Evolutionary conservation across 2,888 invertebrate genomes (phyloP).

Genomic region (Callyntrura sp.): DNA sequence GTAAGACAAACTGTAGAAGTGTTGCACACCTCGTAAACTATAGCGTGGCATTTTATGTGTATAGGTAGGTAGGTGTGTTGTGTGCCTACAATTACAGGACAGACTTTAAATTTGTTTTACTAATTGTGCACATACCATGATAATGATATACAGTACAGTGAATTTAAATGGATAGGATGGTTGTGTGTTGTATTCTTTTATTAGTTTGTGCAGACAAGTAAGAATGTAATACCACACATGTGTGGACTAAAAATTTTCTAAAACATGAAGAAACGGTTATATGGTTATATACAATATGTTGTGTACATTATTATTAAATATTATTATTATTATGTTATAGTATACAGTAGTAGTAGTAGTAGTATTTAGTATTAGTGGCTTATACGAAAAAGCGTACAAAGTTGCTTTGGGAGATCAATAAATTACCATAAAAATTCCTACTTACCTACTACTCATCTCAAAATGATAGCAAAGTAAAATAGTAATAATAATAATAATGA

Average conservation of each 20-base stretch:
- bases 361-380: too few relatives aligned
- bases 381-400: conserved; percentile 41
- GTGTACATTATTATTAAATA: too few relatives aligned
- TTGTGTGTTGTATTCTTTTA: conserved; percentile 22
- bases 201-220: too few relatives aligned
- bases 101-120: conserved; percentile 24
- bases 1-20: neutral
- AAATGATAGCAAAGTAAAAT: too few relatives aligned
- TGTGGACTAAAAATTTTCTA: neutral
- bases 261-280: neutral
- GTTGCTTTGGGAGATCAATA: conserved; percentile 15
- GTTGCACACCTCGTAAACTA: neutral
- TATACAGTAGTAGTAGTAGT: too few relatives aligned
- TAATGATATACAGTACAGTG: conserved; percentile 32
- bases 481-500: too few relatives aligned
- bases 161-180: conserved; percentile 28
- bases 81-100: neutral
- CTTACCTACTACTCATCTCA: too few relatives aligned
- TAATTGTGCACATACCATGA: conserved; percentile 36
- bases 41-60: neutral
- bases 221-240: conserved; percentile 1
- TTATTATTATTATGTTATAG: too few relatives aligned
- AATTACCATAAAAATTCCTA: neutral
- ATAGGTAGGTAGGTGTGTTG: neutral
- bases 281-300: too few relatives aligned